A percentile compares a stretch with the other conserved stretches of the same genome.
Conservation (phyloP, 2,888 invertebrate species). For the Scrobipalpa costella region DNA sequence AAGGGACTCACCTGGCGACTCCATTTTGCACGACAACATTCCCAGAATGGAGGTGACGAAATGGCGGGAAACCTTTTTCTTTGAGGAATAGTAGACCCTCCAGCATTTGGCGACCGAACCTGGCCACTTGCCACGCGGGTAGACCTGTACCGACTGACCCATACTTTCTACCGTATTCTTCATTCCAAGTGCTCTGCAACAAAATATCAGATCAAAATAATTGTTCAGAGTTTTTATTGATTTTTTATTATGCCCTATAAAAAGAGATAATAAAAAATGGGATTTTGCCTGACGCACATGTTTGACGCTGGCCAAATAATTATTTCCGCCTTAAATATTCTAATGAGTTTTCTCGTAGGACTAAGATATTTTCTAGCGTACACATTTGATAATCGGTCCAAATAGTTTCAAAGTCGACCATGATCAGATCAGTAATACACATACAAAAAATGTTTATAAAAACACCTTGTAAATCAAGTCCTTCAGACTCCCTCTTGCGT, state of each 20-base stretch:
- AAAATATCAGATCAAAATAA: not conserved
- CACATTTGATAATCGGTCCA: too few species aligned
- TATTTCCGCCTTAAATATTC: too few species aligned
- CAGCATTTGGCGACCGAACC: constrained; percentile 92
- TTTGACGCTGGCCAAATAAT: too few species aligned
- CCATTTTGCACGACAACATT: constrained; percentile 96
- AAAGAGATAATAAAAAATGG: too few species aligned
- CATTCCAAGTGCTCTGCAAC: constrained; percentile 88
- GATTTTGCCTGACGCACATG: too few species aligned
- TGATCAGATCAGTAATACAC: not conserved
- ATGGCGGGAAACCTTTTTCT: constrained; percentile 93
- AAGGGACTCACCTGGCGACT: constrained; percentile 86
- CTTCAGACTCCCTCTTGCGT: constrained; percentile 91
- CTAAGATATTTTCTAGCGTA: too few species aligned
- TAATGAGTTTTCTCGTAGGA: too few species aligned
- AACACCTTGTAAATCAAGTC: constrained; percentile 93
- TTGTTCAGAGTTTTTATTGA: too few species aligned
- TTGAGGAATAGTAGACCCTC: constrained; percentile 92
- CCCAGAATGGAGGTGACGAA: constrained; percentile 93
- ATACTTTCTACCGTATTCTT: constrained; percentile 90
- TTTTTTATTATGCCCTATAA: too few species aligned
- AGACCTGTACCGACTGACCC: constrained; percentile 85
- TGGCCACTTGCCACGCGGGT: constrained; percentile 89
- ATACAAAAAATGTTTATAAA: not conserved
- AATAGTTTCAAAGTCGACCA: not conserved